Evolutionary conservation across 2,888 invertebrate species (phyloP), one percentile per base, ranked within the genome.

Genomic region (Pollenia labialis): DNA sequence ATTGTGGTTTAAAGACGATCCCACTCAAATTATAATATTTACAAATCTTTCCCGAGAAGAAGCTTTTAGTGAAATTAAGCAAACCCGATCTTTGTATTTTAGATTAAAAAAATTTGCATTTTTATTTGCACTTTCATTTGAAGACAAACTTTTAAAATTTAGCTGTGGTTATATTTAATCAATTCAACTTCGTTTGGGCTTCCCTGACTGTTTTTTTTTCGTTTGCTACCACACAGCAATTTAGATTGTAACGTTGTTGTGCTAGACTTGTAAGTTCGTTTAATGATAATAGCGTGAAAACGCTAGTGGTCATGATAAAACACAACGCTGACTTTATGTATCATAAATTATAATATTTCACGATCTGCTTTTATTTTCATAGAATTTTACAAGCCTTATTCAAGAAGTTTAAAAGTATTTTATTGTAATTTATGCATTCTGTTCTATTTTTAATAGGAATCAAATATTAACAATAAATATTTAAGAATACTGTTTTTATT

Each of bases 241-340:
- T 66, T 60, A 11, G 46, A 77, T 77, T 32, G n/a, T n/a, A 32
- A 32, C 46, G 23, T 46, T 56, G 14, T 58, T 58, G 8, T 48
- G 12, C 60, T 60, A 62, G 52, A 16, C 52, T 14, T 42, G 23
- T 64, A 64, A 64, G 72, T 80, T 62, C 23, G 23, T 52, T 44
- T 52, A 75, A 82, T 66, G 42, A 16, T 69, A 82, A 82, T 52
- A 75, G 75, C 81, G 60, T 75, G 81, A 82, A 75, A 69, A 74
- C 64, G 64, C 72, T 74, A 48, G 56, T 14, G 74, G 81, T 56
- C 68, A 52, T 60, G 62, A 14, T 32, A 32, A 4, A 32, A 32
- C 32, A 32, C 4, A 6, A 32, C 46, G n/a, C 18, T 12, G 52
- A 46, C 32, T 81, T 72, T 54, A 18, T 46, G 18, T 52, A 46